These are phyloP conservation scores for Bugulina stolonifera DNA, from an alignment of 2,888 invertebrate species.

Conservation along the genomic window DNA sequence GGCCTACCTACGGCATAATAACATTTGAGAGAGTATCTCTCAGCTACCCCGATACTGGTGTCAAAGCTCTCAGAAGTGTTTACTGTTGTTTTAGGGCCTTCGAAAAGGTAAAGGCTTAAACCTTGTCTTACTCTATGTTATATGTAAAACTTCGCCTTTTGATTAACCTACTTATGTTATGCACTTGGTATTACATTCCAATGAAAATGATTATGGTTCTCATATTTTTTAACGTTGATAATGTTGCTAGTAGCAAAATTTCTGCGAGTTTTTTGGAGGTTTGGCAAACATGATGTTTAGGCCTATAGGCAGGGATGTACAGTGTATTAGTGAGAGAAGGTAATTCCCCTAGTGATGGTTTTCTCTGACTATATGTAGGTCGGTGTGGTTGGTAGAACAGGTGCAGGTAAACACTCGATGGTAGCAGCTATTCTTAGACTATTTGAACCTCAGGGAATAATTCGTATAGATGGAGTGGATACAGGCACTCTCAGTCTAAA, in stretches of 20 bases:
- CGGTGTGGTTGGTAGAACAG: slow-evolving; percentile 35
- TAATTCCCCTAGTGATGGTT: too few species aligned
- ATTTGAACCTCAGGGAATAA: slow-evolving; percentile 31
- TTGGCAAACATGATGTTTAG: too few species aligned
- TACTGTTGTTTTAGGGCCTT: slow-evolving; percentile 39
- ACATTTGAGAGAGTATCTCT: slow-evolving; percentile 38
- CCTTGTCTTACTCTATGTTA: neutral
- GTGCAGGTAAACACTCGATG: slow-evolving; percentile 34
- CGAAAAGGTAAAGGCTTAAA: slow-evolving; percentile 36
- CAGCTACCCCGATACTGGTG: slow-evolving; percentile 30
- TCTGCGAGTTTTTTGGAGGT: too few species aligned
- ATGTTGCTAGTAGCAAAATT: too few species aligned
- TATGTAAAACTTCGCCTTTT: neutral
- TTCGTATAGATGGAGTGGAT: slow-evolving; percentile 38
- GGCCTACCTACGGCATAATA: slow-evolving; percentile 41
- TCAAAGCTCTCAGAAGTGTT: slow-evolving; percentile 33
- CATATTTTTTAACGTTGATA: too few species aligned
- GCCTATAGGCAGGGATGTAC: too few species aligned
- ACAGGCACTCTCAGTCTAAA: slow-evolving; percentile 25
- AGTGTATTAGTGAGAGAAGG: too few species aligned
- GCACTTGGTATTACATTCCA: too few species aligned
- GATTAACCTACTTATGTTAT: too few species aligned
- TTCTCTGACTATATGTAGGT: too few species aligned
- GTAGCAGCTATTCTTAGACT: slow-evolving; percentile 34
- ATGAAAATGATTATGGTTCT: too few species aligned